Evolutionary conservation across 2,888 invertebrate species (phyloP), one percentile per base, ranked within the genome.

Genomic region (Drosophila kambysellisi): DNA sequence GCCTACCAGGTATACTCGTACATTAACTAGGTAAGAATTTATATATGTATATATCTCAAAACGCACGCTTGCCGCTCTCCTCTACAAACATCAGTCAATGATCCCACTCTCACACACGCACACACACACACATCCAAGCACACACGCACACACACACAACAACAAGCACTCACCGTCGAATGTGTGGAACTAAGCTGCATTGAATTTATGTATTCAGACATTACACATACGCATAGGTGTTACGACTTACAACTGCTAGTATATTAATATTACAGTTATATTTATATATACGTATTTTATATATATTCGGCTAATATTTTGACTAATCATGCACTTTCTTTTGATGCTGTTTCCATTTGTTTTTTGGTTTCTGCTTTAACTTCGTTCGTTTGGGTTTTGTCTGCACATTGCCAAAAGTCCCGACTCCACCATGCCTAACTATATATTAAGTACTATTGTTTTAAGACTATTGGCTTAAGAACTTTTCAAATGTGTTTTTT

Each of bases 1-100:
- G 74, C 86, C 83, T 82, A 82, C 82, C 82, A 85, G 86, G 86
- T 83, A 81, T 72, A 78, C 79, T 78, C 58, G 74, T 77, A 77
- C 61, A 63, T 73, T 78, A 73, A 56, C 68, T 73, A 64, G 61
- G 63, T 64, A 73, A 64, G 67, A 77, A 70, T 76, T 48, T 41
- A n/a, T 37, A 37, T 37, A 33, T 33, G 9, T 35, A 35, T 52
- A 59, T 61, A 57, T 39, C 48, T 61, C 52, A 66, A 63, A 50
- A 39, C 51, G 25, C 63, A 50, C 15, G 15, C 25, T 30, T 43
- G 46, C 37, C 51, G 58, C 63, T 33, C 53, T 61, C 46, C 39
- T 33, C 73, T 56, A 59, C 57, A 67, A 86, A 74, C 77, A 67
- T 88, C 84, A 85, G 88, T 84, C 85, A 72, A 77, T 76, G 56